phyloP scores from a whole-genome alignment of 2,888 invertebrate species.

The Cotesia congregata region DNA sequence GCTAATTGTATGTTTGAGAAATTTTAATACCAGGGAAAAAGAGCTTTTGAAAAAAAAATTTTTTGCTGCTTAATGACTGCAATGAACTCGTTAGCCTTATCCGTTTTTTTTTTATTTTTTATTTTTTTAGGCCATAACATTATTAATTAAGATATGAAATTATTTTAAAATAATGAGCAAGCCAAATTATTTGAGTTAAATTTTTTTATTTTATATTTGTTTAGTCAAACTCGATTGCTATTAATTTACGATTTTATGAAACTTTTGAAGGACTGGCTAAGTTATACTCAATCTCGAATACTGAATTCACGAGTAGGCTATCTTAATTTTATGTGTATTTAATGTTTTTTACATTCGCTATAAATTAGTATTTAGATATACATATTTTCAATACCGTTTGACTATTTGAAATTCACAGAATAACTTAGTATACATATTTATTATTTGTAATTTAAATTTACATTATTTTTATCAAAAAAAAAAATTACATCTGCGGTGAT shows the following conservation, averaged over 20 bases:
- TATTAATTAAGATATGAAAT: no score
- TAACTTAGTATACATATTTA: slow-evolving; percentile 12
- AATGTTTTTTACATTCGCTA: not conserved
- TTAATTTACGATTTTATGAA: slow-evolving; percentile 23
- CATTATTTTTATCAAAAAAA: slow-evolving; percentile 17
- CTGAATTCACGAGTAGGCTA: slow-evolving; percentile 17
- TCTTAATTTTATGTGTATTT: slow-evolving; percentile 22
- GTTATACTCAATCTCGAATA: slow-evolving; percentile 26
- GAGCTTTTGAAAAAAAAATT: no score
- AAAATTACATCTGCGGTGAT: slow-evolving; percentile 41
- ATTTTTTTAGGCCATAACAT: no score
- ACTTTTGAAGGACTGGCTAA: slow-evolving; percentile 38
- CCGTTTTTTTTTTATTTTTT: no score
- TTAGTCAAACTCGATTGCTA: no score
- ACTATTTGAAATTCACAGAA: slow-evolving; percentile 4
- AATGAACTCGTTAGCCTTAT: no score
- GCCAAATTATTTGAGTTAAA: no score
- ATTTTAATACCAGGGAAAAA: no score
- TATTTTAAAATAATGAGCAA: no score
- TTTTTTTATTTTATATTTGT: no score
- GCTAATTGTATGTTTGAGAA: no score
- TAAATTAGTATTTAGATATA: not conserved
- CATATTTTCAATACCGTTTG: not conserved
- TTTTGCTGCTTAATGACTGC: no score
- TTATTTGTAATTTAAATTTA: slow-evolving; percentile 18